Base-by-base conservation (phyloP, 2,797 vertebrate species). In the Perdix hodgsoniae region DNA sequence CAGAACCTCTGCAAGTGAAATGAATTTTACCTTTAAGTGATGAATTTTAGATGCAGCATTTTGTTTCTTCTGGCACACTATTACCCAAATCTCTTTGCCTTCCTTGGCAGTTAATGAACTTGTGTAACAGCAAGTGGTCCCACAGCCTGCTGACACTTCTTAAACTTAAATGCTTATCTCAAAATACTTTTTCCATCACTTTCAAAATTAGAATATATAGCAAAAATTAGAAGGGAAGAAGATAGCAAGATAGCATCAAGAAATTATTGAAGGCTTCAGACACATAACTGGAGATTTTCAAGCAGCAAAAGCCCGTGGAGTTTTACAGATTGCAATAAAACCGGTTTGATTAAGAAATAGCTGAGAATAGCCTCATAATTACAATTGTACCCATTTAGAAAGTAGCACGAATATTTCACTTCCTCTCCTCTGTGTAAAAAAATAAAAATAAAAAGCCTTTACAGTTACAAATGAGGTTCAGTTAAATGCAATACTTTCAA, bases 131-230 rank as follows among this genome's bases (percentile, higher is more conserved):
- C 71, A 93, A 82, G 94, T 81, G 24, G 35, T 50, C 69, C 65
- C 73, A 77, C 22, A 85, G 57, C 35, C 63, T 94, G 77, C 63
- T 84, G 31, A 82, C 37, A 88, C 44, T 83, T 91, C 27, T 72
- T 16, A 71, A 78, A 76, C 84, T 75, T 40, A 52, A 49, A 52
- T 81, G 24, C 33, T 85, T 59, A 75, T 54, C 50, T 91, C 35
- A 82, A 76, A 94, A 90, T n/a, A 77, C 69, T 87, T 70, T 26
- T 61, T 81, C 84, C 47, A 66, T 86, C 61, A 65, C 47, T 88
- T 80, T 88, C 24, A 75, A 73, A 87, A 94, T 88, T 57, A 52
- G 50, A 75, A 76, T 14, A 88, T 6, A 37, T 52, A 52, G 54
- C 50, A 17, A 61, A 93, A 88, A 31, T 29, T 11, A 54, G 18